Base-by-base conservation (phyloP, 2,888 invertebrate species). In the Heliconius cydno region DNA sequence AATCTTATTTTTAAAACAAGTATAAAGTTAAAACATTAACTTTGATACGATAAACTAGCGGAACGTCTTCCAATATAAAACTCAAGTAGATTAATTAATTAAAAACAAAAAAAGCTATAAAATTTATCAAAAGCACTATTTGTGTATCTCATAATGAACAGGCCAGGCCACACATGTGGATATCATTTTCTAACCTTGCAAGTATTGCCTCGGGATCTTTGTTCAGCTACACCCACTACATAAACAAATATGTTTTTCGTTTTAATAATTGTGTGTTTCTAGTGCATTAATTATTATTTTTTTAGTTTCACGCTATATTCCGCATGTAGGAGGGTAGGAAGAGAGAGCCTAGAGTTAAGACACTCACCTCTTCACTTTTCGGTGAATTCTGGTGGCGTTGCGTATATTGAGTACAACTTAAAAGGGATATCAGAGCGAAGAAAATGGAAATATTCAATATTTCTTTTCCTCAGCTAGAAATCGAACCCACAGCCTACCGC, bases 131-230 rank as follows among this genome's bases (percentile, higher is more conserved):
- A n/a, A 7, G 3, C 30, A 3, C 19, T 28, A 52, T 46, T 63
- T 34, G 5, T 12, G 7, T 65, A 41, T 38, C 6, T 60, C 19
- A 19, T 67, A 67, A 38, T n/a, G 67, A 30, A 30, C 41, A 78
- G 78, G 9, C 78, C 78, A 86, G 91, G 86, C 92, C 92, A 91
- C 92, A 92, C 92, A 91, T 82, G 90, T 85, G 81, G 91, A 85
- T 82, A 87, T 86, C 85, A 87, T 89, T 88, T 84, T 86, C 86
- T 85, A 86, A 87, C 88, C 88, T 87, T 86, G 80, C 85, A 84
- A 82, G 82, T 84, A 85, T 84, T 80, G 92, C 92, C 91, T 84
- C 85, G 83, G 86, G 90, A 85, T 81, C 79, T 84, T 83, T 83
- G 82, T 86, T 89, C n/a, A 87, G 88, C 86, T 87, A 84, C 90